Conservation (phyloP, 35 echinoderm and acorn worm genomes). For the Eucidaris tribuloides region DNA sequence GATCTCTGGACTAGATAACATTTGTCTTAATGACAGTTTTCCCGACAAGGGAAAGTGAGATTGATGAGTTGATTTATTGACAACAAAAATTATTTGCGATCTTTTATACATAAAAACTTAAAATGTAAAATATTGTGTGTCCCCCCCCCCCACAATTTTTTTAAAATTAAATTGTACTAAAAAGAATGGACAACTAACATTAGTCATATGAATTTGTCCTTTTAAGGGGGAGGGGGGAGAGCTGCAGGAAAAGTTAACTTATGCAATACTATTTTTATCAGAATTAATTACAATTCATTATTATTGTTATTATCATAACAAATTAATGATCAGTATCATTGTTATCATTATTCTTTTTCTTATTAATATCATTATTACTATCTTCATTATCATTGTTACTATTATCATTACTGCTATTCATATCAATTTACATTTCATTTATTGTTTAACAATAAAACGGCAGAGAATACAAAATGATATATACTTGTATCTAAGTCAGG, state of each 20-base stretch:
- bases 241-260: not conserved
- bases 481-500: not conserved
- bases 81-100: too few species aligned
- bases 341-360: not conserved
- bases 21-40: not conserved
- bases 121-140: not conserved
- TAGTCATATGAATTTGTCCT: not conserved
- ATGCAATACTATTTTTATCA: not conserved
- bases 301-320: not conserved
- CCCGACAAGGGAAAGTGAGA: too few species aligned
- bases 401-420: not conserved
- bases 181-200: not conserved
- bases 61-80: too few species aligned
- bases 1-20: not conserved
- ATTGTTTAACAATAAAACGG: not conserved
- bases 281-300: not conserved
- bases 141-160: not conserved
- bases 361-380: not conserved
- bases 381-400: not conserved
- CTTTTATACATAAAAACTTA: not conserved
- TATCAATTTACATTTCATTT: not conserved
- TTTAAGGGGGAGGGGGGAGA: not conserved
- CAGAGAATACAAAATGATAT: not conserved
- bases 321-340: not conserved
- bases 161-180: constrained; percentile 1